Evolutionary conservation across 2,113 vertebrate species (phyloP), one percentile per base, ranked within the genome.

Genomic region (Lontra canadensis): DNA sequence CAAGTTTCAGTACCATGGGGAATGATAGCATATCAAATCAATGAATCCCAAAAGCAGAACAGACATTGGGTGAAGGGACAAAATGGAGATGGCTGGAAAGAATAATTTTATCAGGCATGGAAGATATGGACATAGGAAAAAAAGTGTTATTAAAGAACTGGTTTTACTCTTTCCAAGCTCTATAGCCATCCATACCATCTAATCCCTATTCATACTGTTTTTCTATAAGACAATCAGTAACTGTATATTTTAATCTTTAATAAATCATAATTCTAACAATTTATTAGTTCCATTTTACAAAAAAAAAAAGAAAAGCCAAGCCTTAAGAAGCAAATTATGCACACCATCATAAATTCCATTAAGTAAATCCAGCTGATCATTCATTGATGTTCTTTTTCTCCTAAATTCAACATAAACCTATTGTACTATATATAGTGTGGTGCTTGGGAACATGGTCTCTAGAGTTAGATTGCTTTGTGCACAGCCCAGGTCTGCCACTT

Each of bases 381-480:
- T 52, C 11, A 13, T 0, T 73, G 34, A 49, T 39, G 12, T 5
- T 84, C 23, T 96, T 63, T 20, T 90, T 14, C 6, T n/a, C 25
- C 80, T 74, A 59, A 67, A 1, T 18, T 67, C 17, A n/a, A 29
- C 4, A 18, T 12, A 31, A 79, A 26, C 1, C 10, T 15, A 3
- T 59, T 42, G 31, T 11, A 26, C 2, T 15, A 1, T 67, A 7
- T 25, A 5, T 14, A 2, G 9, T 44, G 4, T 14, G n/a, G 5
- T 25, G 21, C 6, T 21, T 31, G 18, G 29, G 10, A 26, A 29
- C 1, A 4, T n/a, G 47, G 69, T 29, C 4, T 34, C 78, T 82
- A 47, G 13, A 59, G 9, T 11, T 57, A 36, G 5, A 26, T 42
- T 71, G 42, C 21, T 4, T 36, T 63, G 0, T 84, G 26, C 11